These are phyloP conservation scores for Hoplodrina blanda DNA, from an alignment of 2,888 invertebrate genomes.

Conservation along the genomic window DNA sequence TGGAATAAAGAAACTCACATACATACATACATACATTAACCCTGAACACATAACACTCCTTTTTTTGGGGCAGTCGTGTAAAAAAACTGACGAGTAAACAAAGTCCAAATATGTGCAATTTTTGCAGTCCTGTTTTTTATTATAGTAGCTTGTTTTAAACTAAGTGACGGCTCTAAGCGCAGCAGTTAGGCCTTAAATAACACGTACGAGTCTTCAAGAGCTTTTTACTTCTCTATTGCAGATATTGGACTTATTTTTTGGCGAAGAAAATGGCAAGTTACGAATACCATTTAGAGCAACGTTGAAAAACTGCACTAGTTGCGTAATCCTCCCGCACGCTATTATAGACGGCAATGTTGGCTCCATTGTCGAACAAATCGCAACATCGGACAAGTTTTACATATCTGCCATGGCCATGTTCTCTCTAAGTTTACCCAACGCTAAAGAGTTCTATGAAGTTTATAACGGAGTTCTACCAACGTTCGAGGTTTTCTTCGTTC, in stretches of 20 bases:
- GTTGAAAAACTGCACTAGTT: constrained; percentile 93
- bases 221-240: constrained; percentile 44
- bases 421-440: constrained; percentile 93
- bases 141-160: too few relatives aligned
- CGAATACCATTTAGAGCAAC: constrained; percentile 87
- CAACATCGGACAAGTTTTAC: constrained; percentile 92
- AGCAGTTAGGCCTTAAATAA: too few relatives aligned
- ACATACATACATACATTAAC: too few relatives aligned
- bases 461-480: constrained; percentile 96
- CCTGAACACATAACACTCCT: too few relatives aligned
- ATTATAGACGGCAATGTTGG: constrained; percentile 94
- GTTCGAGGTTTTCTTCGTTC: constrained; percentile 88
- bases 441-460: constrained; percentile 97
- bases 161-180: too few relatives aligned
- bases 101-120: too few relatives aligned
- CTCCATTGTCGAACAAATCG: constrained; percentile 93
- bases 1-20: too few relatives aligned
- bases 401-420: constrained; percentile 96
- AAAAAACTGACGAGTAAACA: too few relatives aligned
- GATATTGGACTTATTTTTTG: constrained; percentile 82
- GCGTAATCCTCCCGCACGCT: constrained; percentile 97
- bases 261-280: constrained; percentile 77
- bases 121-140: too few relatives aligned
- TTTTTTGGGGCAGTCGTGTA: too few relatives aligned
- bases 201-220: too few relatives aligned